Percentiles rank a stretch among this genome's conserved stretches.
Conservation (phyloP, 2,888 invertebrate genomes). For the Adineta ricciae region DNA sequence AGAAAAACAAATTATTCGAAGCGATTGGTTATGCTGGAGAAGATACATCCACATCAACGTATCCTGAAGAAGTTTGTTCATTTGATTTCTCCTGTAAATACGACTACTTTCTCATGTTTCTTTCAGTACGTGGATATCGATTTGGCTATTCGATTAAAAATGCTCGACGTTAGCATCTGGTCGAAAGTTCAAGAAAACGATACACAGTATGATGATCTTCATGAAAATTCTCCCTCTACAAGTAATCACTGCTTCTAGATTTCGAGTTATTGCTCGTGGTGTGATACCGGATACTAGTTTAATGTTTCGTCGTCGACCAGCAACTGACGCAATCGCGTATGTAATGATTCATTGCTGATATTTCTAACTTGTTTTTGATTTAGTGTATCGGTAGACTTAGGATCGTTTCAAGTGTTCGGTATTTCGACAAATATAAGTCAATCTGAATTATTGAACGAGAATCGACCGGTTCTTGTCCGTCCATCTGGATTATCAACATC, state of each 20-base stretch:
- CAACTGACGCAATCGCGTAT: neutral
- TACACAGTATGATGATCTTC: neutral
- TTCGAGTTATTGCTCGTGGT: neutral
- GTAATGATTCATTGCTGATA: too few species aligned
- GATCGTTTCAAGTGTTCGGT: neutral
- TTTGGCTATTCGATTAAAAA: neutral
- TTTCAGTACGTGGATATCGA: neutral
- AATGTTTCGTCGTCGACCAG: neutral
- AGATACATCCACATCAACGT: slow-evolving; percentile 3
- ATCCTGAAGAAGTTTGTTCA: neutral
- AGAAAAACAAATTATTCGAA: slow-evolving; percentile 28
- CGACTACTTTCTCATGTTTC: neutral
- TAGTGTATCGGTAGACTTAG: neutral
- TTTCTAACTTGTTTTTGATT: neutral
- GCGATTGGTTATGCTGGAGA: slow-evolving; percentile 33
- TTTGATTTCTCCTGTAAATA: neutral
- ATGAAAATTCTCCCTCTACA: too few species aligned
- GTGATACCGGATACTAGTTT: neutral
- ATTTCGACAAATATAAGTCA: neutral
- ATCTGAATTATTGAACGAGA: neutral
- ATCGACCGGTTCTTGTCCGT: neutral
- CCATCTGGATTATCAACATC: neutral
- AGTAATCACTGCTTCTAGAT: neutral
- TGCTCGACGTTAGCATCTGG: neutral
- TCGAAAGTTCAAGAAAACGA: neutral